Conservation (phyloP, 2,113 vertebrate species). For the Platichthys flesus region DNA sequence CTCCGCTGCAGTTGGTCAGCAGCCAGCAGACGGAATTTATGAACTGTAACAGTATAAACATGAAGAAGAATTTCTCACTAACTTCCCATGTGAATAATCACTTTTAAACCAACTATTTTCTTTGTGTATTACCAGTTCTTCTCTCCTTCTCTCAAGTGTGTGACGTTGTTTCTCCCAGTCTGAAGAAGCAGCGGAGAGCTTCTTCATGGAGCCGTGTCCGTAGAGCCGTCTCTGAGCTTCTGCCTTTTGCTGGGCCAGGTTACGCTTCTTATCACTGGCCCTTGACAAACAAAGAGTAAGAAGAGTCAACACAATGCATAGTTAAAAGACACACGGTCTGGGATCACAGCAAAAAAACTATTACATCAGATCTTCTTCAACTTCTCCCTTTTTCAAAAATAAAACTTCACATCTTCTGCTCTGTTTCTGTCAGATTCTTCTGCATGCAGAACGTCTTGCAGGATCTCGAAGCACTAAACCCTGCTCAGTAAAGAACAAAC, state of each 20-base stretch:
- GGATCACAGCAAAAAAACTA: neutral
- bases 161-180: conserved; percentile 96
- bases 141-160: conserved; percentile 90
- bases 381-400: neutral
- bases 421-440: neutral
- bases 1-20: conserved; percentile 21
- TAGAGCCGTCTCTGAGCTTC: conserved; percentile 95
- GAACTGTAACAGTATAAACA: neutral
- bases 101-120: neutral
- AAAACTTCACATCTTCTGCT: neutral
- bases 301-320: neutral
- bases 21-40: conserved; percentile 19
- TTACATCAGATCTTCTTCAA: neutral
- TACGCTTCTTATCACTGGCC: conserved; percentile 95
- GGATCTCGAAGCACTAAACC: neutral
- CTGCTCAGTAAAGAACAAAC: neutral
- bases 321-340: neutral
- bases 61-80: neutral
- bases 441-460: neutral
- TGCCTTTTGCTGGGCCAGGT: conserved; percentile 96
- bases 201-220: conserved; percentile 92
- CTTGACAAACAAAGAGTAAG: conserved; percentile 75
- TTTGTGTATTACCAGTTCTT: conserved; percentile 88
- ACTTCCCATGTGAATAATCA: neutral
- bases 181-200: conserved; percentile 89